These are phyloP conservation scores for Spheniscus humboldti DNA, from an alignment of 2,797 vertebrate genomes.

Conservation along the genomic window DNA sequence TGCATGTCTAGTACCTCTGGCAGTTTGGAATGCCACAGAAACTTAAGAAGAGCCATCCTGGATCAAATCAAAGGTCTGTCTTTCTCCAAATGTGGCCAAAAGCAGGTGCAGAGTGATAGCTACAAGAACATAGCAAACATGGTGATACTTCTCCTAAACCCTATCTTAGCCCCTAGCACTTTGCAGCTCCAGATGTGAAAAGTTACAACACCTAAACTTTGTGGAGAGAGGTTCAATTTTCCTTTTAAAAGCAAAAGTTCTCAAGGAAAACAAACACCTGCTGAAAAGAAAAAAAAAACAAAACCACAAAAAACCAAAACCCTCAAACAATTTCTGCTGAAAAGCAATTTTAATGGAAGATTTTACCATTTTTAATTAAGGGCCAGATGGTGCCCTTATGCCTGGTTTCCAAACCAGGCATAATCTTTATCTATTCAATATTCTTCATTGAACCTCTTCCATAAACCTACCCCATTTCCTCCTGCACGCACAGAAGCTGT, in stretches of 20 bases:
- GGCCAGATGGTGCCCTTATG: neutral
- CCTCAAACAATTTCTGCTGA: neutral
- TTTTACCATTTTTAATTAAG: neutral
- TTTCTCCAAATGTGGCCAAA: neutral
- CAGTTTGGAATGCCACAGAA: neutral
- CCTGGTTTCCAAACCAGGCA: neutral
- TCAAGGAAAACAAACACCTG: neutral
- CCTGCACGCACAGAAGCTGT: neutral
- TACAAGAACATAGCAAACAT: neutral
- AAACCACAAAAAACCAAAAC: rapidly evolving
- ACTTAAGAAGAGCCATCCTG: neutral
- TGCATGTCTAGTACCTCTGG: neutral
- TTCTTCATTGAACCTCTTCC: neutral
- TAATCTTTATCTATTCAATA: neutral
- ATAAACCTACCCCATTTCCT: neutral
- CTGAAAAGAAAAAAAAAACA: neutral
- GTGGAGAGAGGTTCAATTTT: neutral
- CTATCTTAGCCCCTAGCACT: neutral
- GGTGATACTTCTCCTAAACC: neutral
- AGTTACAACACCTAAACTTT: neutral
- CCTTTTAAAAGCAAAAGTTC: neutral
- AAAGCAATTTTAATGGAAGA: neutral
- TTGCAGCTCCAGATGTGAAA: neutral
- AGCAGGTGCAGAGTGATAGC: neutral
- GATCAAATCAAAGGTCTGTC: neutral